Conservation (phyloP, 2,113 vertebrate species). For the Sterrhoptilus dennistouni region DNA sequence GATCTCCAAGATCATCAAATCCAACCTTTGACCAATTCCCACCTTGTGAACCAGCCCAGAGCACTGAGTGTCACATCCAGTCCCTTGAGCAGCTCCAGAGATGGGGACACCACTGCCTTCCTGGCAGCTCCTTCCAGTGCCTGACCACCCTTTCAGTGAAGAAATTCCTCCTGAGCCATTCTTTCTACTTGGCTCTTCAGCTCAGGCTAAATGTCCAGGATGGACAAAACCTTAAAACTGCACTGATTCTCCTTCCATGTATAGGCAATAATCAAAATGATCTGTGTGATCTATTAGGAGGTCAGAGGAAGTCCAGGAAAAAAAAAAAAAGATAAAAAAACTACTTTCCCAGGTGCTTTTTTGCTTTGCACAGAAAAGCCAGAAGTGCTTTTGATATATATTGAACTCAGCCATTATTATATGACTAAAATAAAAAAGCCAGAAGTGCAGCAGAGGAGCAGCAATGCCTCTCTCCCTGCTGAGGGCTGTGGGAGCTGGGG, state of each 20-base stretch:
- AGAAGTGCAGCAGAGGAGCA: not conserved
- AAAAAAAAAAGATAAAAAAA: no score
- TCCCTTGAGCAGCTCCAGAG: not conserved
- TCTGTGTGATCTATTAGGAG: not conserved
- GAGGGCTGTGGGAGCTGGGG: not conserved
- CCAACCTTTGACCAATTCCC: not conserved
- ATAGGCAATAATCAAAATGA: not conserved
- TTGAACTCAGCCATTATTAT: not conserved
- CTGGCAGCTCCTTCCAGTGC: not conserved
- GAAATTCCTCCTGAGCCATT: not conserved
- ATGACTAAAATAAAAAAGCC: not conserved
- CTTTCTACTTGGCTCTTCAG: not conserved
- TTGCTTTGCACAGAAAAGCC: not conserved
- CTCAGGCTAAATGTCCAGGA: rapidly evolving
- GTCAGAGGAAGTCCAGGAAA: not conserved
- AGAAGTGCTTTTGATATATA: not conserved
- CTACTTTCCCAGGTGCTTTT: not conserved
- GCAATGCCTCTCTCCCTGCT: not conserved
- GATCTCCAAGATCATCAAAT: not conserved
- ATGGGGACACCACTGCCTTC: not conserved
- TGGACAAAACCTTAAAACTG: not conserved
- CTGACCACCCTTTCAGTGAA: not conserved
- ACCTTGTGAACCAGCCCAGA: not conserved
- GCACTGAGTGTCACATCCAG: not conserved
- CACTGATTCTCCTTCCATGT: not conserved